phyloP scores from a whole-genome alignment of 2,797 vertebrate species.

The Rhincodon typus region DNA sequence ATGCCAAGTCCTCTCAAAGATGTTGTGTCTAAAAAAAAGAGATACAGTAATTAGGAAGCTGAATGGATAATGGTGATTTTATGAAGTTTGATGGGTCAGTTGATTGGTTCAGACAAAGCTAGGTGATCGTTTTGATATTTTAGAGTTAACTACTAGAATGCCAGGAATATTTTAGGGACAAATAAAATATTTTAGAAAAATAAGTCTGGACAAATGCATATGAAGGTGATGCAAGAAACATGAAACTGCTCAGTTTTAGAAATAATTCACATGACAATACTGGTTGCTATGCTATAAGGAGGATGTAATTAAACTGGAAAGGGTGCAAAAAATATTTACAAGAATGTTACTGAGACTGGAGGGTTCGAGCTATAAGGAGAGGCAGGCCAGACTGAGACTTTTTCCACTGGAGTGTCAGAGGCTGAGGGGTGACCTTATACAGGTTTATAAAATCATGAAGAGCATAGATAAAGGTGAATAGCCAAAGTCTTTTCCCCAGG shows the following conservation, averaged over 20 bases:
- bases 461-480: no score
- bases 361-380: no score
- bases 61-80: no score
- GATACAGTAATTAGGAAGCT: neutral
- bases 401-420: no score
- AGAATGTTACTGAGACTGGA: no score
- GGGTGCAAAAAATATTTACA: no score
- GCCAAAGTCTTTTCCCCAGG: no score
- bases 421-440: no score
- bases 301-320: no score
- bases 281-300: no score
- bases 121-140: neutral
- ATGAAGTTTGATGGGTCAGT: neutral
- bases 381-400: no score
- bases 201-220: neutral
- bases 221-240: neutral
- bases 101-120: neutral
- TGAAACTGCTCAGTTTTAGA: neutral
- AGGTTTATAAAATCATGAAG: no score
- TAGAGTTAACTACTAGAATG: neutral
- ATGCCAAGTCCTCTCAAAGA: neutral
- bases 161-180: neutral
- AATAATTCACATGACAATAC: neutral
- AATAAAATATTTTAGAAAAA: neutral
- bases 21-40: neutral